Evolutionary conservation across 2,113 vertebrate species (phyloP).

Genomic region (Recurvirostra avosetta): DNA sequence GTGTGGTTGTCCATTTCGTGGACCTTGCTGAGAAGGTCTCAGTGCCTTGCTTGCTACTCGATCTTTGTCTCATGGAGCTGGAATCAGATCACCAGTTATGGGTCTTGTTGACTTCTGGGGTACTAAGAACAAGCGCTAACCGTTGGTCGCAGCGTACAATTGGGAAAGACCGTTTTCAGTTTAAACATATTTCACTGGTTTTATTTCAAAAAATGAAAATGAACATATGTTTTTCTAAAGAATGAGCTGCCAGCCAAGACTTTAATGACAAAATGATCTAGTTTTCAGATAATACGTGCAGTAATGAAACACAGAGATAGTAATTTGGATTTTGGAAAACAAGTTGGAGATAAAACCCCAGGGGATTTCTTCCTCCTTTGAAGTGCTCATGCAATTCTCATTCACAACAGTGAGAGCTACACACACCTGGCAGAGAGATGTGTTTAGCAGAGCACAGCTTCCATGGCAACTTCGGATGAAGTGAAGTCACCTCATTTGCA

Average conservation of each 20-base stretch:
- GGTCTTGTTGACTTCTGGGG: not conserved
- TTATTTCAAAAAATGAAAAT: not conserved
- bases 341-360: not conserved
- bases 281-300: not conserved
- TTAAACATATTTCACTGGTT: not conserved
- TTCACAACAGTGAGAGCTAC: not conserved
- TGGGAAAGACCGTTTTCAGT: not conserved
- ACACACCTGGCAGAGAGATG: not conserved
- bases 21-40: not conserved
- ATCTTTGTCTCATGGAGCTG: not conserved
- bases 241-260: not conserved
- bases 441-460: not conserved
- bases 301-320: not conserved
- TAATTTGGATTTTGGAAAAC: not conserved
- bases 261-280: not conserved
- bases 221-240: not conserved
- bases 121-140: not conserved
- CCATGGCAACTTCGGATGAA: not conserved
- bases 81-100: not conserved
- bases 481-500: not conserved
- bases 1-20: fast-evolving
- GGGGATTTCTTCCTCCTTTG: not conserved
- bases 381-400: not conserved
- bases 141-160: not conserved
- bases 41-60: not conserved